These are phyloP conservation scores for Formicarius rufipectus DNA, from an alignment of 2,113 vertebrate species.

Conservation along the genomic window DNA sequence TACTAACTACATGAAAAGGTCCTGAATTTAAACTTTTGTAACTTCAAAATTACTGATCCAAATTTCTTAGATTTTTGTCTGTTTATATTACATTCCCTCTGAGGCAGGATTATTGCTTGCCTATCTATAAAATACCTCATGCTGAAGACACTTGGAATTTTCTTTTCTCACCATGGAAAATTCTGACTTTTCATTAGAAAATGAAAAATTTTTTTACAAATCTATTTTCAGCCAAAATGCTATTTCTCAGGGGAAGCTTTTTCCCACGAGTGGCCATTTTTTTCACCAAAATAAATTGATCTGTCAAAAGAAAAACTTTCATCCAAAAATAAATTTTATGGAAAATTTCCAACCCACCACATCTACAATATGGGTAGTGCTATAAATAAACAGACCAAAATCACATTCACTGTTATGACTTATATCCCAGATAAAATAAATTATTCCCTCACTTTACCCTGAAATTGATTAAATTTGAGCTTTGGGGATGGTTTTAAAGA, in stretches of 20 bases:
- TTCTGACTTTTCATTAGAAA: conserved; percentile 23
- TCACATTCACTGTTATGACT: neutral
- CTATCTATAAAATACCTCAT: conserved; percentile 47
- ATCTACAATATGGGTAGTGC: neutral
- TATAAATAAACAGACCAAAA: conserved; percentile 33
- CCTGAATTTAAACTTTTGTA: conserved; percentile 45
- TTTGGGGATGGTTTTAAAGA: neutral
- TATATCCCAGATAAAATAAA: conserved; percentile 35
- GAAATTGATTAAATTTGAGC: neutral
- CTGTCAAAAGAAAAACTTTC: conserved; percentile 9
- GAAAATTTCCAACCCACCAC: neutral
- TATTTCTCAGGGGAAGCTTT: conserved; percentile 8
- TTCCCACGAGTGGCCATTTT: neutral
- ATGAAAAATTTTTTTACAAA: conserved; percentile 5
- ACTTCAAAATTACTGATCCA: conserved; percentile 20
- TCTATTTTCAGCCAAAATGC: neutral
- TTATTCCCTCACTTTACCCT: neutral
- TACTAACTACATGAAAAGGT: conserved; percentile 11
- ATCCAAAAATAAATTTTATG: neutral
- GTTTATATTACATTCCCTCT: conserved; percentile 24
- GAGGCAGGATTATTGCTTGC: neutral
- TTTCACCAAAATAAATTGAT: conserved; percentile 41
- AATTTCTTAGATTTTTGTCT: conserved; percentile 45
- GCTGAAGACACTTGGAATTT: conserved; percentile 44
- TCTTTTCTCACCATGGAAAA: conserved; percentile 22